Evolutionary conservation across 2,888 invertebrate genomes (phyloP), one percentile per base, ranked within the genome.

Genomic region (Dolichomitus sp.): DNA sequence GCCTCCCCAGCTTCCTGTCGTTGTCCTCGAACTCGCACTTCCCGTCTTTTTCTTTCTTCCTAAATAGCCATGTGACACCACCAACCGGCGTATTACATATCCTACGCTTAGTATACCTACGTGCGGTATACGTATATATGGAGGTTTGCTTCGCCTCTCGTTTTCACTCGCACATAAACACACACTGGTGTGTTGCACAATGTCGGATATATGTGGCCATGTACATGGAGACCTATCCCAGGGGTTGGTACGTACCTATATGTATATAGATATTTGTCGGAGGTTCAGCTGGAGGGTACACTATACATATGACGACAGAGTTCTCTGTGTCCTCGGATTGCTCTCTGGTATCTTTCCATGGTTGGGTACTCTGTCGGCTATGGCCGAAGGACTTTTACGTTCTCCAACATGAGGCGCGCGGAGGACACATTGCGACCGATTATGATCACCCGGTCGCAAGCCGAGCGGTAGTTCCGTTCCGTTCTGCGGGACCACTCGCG

Each of bases 41-140:
- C 50, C 77, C 65, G 81, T 45, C 50, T 63, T 73, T 52, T 74
- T 63, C 61, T 77, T 57, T 74, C 68, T 57, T 84, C 83, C 86
- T 87, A 88, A 90, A 90, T 87, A 87, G 88, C 89, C 87, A 87
- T 86, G 88, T 87, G 90, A 89, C 87, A 86, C 85, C 86, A 83
- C 84, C 87, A 87, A 87, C 88, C 86, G 84, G 80, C 86, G 86
- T 89, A 87, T 90, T 89, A 85, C 89, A 87, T 87, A 86, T 86
- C 86, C 87, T 86, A 70, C 69, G 45, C 68, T 45, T 27, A 4
- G 30, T 45, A 23, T 52, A 45, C 59, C 17, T 17, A 33, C 33
- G 14, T 40, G 12, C 45, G 17, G 45, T 17, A 4, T 50, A 40
- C 11, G 23, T 11, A 33, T 57, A 1, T 54, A 40, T 54, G 19